A percentile compares a stretch with the other conserved stretches of the same genome.
Evolutionary conservation across 1,140 invertebrate species (phyloP).

Genomic region (Nasonia vitripennis): DNA sequence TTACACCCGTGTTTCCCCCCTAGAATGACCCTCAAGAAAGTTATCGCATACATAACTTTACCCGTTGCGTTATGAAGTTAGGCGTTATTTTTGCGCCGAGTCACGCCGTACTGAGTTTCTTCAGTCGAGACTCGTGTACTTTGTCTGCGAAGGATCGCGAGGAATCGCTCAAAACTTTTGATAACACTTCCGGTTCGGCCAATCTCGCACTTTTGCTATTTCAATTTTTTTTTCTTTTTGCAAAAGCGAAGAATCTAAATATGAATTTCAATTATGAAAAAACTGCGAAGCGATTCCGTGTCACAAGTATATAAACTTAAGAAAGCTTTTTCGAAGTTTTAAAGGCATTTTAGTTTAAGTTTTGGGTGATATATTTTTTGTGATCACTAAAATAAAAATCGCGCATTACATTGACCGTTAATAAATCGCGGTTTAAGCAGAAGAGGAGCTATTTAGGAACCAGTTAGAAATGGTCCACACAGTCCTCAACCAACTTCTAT

Average conservation of each 20-base stretch:
- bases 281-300: no score
- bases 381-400: background rate
- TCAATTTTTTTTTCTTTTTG: no score
- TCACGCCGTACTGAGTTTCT: background rate
- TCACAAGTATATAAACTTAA: background rate
- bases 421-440: background rate
- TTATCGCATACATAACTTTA: background rate
- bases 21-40: background rate
- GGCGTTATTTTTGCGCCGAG: background rate
- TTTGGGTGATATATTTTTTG: background rate
- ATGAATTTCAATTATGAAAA: no score
- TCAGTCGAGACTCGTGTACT: background rate
- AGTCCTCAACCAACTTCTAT: conserved; percentile 67
- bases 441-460: conserved; percentile 55
- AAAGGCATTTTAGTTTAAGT: conserved; percentile 11
- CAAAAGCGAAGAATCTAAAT: background rate
- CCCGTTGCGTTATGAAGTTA: background rate
- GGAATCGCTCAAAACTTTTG: background rate
- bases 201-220: background rate
- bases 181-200: background rate
- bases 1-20: background rate
- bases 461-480: conserved; percentile 71
- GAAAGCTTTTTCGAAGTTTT: conserved; percentile 50
- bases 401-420: background rate
- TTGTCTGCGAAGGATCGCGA: background rate